Base-by-base conservation (phyloP, 2,797 vertebrate genomes). In the Melanotaenia trifasciata region DNA sequence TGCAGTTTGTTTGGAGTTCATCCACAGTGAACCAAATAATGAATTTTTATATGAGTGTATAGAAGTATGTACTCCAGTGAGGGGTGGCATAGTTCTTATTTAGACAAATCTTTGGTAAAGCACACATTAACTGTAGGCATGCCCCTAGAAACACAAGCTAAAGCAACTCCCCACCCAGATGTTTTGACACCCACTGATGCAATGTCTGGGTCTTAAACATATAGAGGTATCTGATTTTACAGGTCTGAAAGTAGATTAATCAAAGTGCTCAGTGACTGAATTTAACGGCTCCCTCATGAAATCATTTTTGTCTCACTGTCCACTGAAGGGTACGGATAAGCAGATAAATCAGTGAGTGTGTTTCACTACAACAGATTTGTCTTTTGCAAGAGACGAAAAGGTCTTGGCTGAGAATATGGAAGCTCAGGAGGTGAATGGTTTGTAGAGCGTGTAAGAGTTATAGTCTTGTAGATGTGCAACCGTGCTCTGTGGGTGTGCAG, bases 61-160 rank as follows among this genome's bases (percentile, higher is more conserved):
- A 14, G 7, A 65, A 81, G 90, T 89, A 91, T 89, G 88, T 94
- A 93, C 93, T 94, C 92, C 88, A 90, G 89, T 87, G 88, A 62
- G 32, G 43, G 88, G 76, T 90, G 84, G 60, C 54, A 36, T 26
- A 59, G 63, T 26, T 92, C 86, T 94, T 93, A 91, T 68, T 74
- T 50, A 62, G 75, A n/a, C n/a, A 28, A 18, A 54, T 60, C 16
- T 74, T 38, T 53, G 79, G 91, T 78, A 84, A 85, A 88, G 88
- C 87, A 85, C 86, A 87, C 89, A 85, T 86, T 90, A 91, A 92
- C 87, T 92, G 87, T 84, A 87, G 88, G 85, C 71, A 82, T 68
- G 28, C 36, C 69, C 64, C 58, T 16, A 20, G 57, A 71, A 67
- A 69, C 26, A 33, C 72, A 43, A 78, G 71, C 73, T 72, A 64